Evolutionary conservation across 1,140 invertebrate species (phyloP).

Genomic region (Aplysia californica): DNA sequence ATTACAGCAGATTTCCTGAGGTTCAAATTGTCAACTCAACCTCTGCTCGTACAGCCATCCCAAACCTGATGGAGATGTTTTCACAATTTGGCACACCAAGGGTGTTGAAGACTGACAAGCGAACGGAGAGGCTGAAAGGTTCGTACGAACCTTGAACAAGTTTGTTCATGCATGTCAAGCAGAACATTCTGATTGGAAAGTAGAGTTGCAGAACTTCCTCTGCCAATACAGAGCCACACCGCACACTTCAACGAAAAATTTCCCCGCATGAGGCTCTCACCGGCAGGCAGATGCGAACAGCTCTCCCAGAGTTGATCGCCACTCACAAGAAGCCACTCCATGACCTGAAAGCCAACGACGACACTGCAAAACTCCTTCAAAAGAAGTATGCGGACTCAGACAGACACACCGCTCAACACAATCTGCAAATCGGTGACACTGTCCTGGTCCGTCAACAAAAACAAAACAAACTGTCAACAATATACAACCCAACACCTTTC

Average conservation of each 20-base stretch:
- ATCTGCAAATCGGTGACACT: not conserved
- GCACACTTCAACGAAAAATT: not conserved
- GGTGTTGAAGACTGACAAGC: constrained; percentile 7
- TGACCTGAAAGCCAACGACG: not conserved
- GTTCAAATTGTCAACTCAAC: constrained; percentile 41
- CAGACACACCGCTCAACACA: not conserved
- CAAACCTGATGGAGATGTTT: constrained; percentile 38
- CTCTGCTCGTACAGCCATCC: constrained; percentile 29
- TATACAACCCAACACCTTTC: not conserved
- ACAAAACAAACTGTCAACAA: not conserved
- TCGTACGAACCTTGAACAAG: not conserved
- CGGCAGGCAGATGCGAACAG: not conserved
- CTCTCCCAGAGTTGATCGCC: not conserved
- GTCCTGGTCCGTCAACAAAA: not conserved
- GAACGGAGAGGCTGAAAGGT: constrained; percentile 25
- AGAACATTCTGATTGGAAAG: not conserved
- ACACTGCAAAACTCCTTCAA: not conserved
- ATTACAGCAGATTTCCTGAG: constrained; percentile 36
- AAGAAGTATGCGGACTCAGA: not conserved
- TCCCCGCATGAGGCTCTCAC: not conserved
- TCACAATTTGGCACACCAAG: constrained; percentile 26
- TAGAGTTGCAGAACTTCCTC: not conserved
- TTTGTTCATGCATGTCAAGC: not conserved
- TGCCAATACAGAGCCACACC: constrained; percentile 5
- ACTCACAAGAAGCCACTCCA: not conserved